Conservation (phyloP, 2,797 vertebrate genomes). For the Microctenopoma lineatum region DNA sequence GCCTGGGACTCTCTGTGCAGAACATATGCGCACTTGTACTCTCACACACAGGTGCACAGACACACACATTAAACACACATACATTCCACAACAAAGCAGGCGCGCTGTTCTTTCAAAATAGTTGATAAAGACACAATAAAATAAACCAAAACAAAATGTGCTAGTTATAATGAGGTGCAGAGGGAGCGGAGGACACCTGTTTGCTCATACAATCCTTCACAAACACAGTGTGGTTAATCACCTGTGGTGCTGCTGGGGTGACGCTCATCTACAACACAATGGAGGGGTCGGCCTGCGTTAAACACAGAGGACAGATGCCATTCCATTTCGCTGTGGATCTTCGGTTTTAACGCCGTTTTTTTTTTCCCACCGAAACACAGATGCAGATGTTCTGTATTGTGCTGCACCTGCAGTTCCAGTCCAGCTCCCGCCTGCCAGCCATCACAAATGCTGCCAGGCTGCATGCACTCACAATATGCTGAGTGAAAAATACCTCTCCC, state of each 20-base stretch:
- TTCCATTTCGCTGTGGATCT: constrained; percentile 69
- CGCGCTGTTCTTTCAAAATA: constrained; percentile 48
- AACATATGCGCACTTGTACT: constrained; percentile 38
- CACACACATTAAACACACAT: constrained; percentile 12
- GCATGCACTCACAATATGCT: constrained; percentile 39
- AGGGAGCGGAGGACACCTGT: constrained; percentile 80
- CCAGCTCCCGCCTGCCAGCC: constrained; percentile 55
- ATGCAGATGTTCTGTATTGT: constrained; percentile 76
- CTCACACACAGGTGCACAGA: constrained; percentile 33
- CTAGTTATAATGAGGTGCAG: constrained; percentile 77
- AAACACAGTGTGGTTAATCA: constrained; percentile 77
- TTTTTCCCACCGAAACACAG: constrained; percentile 39
- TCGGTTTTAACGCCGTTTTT: constrained; percentile 60
- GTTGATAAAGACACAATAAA: constrained; percentile 64
- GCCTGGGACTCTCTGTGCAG: constrained; percentile 51
- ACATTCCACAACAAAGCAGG: constrained; percentile 27
- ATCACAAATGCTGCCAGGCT: constrained; percentile 46
- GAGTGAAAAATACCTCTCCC: constrained; percentile 12
- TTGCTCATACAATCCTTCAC: constrained; percentile 73
- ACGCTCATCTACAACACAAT: constrained; percentile 75
- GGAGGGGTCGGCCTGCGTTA: constrained; percentile 64
- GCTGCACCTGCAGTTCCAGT: constrained; percentile 76
- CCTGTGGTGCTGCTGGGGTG: constrained; percentile 73
- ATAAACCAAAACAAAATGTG: constrained; percentile 66
- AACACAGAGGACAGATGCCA: constrained; percentile 75